Evolutionary conservation across 2,888 invertebrate species (phyloP).

Genomic region (Chydorus sphaericus): DNA sequence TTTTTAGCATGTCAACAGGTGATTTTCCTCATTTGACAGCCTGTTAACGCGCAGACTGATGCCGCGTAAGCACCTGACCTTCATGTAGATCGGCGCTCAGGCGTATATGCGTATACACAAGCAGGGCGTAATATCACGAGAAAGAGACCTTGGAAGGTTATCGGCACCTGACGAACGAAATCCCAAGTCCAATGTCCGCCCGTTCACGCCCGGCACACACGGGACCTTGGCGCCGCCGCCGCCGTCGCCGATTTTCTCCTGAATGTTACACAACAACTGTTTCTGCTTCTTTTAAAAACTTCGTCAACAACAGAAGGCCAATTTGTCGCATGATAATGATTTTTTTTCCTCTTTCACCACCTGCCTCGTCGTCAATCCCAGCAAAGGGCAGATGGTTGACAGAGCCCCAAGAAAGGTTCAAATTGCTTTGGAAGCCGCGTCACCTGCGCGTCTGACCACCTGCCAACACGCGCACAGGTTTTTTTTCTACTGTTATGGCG

Average conservation of each 20-base stretch:
- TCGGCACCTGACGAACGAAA: slow-evolving; percentile 8
- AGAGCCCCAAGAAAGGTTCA: slow-evolving; percentile 3
- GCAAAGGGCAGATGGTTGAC: slow-evolving; percentile 6
- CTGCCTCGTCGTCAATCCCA: too few relatives aligned
- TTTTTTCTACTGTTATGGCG: neutral
- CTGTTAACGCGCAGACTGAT: neutral
- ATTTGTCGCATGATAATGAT: neutral
- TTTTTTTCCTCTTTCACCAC: too few relatives aligned
- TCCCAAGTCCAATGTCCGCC: slow-evolving; percentile 5
- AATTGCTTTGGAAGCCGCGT: too few relatives aligned
- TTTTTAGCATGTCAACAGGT: neutral
- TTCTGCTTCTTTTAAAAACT: too few relatives aligned
- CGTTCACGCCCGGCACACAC: neutral
- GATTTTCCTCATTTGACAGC: neutral
- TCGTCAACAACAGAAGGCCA: neutral
- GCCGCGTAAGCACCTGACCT: neutral
- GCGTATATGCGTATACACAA: neutral
- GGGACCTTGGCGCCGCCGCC: slow-evolving; percentile 1
- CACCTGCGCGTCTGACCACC: too few relatives aligned
- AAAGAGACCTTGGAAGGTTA: slow-evolving; percentile 3
- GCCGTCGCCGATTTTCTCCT: neutral
- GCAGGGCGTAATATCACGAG: neutral
- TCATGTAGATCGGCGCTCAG: neutral
- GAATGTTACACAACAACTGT: slow-evolving; percentile 1
- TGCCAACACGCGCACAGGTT: neutral